phyloP scores from a whole-genome alignment of 2,797 vertebrate species.

The Microcaecilia unicolor region DNA sequence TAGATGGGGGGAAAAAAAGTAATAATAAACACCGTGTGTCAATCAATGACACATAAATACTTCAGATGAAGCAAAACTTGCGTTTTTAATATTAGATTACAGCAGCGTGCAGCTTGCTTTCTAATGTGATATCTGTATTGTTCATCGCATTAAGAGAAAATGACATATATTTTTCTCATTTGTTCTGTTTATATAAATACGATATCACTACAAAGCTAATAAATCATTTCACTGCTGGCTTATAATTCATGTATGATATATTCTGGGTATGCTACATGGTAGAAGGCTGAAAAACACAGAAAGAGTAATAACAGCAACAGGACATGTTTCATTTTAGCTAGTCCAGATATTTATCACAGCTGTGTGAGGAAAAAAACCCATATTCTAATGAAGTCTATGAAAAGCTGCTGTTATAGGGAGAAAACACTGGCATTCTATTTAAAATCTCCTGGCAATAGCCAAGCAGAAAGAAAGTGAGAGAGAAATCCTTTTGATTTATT shows the following conservation, averaged over 20 bases:
- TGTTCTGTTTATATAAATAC: background rate
- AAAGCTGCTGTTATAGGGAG: background rate
- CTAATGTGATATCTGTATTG: conserved; percentile 1
- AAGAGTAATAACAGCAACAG: background rate
- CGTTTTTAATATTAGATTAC: no score
- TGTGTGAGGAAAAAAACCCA: background rate
- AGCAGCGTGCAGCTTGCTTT: no score
- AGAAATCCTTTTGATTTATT: background rate
- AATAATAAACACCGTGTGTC: conserved; percentile 12
- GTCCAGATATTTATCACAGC: background rate
- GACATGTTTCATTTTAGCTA: background rate
- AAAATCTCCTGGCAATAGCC: background rate
- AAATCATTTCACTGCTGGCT: background rate
- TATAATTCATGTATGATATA: background rate
- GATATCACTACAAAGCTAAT: background rate
- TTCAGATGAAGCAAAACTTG: background rate
- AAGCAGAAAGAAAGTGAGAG: background rate
- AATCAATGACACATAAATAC: conserved; percentile 11
- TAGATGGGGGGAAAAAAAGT: conserved; percentile 3
- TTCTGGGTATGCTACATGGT: background rate
- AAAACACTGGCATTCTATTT: background rate
- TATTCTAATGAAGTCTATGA: background rate
- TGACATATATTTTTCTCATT: background rate
- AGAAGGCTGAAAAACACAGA: background rate
- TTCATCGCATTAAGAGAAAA: conserved; percentile 5